Conservation (phyloP, 1,140 invertebrate species). For the Bombus consobrinus region DNA sequence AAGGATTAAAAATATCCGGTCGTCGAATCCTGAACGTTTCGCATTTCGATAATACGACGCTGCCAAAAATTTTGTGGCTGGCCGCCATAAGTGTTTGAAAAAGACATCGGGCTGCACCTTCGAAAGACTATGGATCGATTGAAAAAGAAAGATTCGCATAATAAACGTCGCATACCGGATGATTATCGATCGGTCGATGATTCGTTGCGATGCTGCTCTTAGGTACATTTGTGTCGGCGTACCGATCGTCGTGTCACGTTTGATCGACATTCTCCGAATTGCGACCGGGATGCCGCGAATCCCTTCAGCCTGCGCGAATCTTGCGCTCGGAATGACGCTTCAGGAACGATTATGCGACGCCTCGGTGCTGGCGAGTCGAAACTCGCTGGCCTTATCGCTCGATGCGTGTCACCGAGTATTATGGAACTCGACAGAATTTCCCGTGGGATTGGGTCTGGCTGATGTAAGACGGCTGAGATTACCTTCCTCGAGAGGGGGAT, state of each 20-base stretch:
- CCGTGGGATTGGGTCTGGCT: background rate
- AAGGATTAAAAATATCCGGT: no score
- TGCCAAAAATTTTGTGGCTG: background rate
- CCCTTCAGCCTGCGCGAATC: background rate
- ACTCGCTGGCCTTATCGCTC: no score
- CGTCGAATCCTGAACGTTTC: background rate
- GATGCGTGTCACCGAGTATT: background rate
- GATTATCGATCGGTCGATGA: background rate
- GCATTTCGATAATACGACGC: background rate
- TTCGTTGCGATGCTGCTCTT: background rate
- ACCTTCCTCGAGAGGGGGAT: background rate
- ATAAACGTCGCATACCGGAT: background rate
- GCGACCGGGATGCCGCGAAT: background rate
- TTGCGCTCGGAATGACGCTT: background rate
- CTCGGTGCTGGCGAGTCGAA: background rate
- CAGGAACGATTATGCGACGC: background rate
- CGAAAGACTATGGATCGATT: background rate
- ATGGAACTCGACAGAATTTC: background rate
- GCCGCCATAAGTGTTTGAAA: background rate
- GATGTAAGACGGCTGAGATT: background rate
- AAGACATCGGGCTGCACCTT: background rate
- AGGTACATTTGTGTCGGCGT: background rate
- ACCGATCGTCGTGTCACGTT: background rate
- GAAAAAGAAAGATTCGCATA: background rate
- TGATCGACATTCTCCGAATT: slow-evolving; percentile 24